These are phyloP conservation scores for Diaphora mendica DNA, from an alignment of 2,888 invertebrate species.

Conservation along the genomic window DNA sequence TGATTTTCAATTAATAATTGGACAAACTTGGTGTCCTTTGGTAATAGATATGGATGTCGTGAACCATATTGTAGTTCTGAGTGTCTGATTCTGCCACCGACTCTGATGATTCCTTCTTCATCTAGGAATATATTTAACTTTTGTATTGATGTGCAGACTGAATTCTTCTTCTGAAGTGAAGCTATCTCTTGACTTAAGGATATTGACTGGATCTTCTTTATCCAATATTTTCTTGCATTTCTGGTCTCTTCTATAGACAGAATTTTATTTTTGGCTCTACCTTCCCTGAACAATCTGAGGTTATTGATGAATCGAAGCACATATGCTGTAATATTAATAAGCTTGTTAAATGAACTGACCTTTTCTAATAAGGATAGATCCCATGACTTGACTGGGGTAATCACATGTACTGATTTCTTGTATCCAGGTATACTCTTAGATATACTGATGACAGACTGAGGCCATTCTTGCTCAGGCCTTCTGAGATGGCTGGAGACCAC, in stretches of 20 bases:
- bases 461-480: too few relatives aligned
- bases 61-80: not conserved
- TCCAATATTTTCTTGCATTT: too few relatives aligned
- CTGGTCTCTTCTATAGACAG: not conserved
- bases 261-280: not conserved
- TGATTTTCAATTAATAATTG: not conserved
- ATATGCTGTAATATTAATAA: not conserved
- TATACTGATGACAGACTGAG: too few relatives aligned
- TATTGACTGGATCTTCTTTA: too few relatives aligned
- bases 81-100: not conserved
- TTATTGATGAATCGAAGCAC: too few relatives aligned
- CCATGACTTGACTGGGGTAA: not conserved
- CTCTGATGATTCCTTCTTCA: not conserved
- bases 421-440: not conserved
- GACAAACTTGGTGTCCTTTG: not conserved
- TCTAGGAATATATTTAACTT: not conserved
- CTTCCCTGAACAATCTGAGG: too few relatives aligned
- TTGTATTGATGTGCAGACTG: too few relatives aligned
- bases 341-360: not conserved
- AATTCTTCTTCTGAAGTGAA: not conserved
- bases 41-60: not conserved
- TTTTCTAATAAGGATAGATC: not conserved
- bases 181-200: not conserved
- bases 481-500: not conserved
- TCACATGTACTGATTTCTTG: not conserved